These are phyloP conservation scores for Diachasmimorpha longicaudata DNA, from an alignment of 1,140 invertebrate species.

Conservation along the genomic window DNA sequence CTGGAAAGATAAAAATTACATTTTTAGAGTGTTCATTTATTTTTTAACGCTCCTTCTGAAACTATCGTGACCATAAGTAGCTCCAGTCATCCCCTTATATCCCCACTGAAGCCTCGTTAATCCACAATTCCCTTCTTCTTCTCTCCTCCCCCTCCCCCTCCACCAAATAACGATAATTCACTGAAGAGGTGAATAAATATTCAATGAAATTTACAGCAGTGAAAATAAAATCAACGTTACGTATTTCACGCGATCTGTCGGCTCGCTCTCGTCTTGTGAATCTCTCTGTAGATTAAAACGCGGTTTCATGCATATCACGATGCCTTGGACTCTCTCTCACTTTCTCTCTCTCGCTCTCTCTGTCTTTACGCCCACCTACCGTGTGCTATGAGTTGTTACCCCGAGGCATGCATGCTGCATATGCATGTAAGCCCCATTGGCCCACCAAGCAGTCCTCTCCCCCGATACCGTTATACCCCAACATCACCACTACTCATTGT, in stretches of 20 bases:
- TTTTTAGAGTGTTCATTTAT: neutral
- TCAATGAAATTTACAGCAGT: neutral
- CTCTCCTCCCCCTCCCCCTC: too few species aligned
- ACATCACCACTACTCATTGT: slow-evolving; percentile 5
- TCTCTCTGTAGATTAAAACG: slow-evolving; percentile 48
- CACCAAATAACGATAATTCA: neutral
- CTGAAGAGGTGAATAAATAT: neutral
- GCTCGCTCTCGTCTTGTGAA: slow-evolving; percentile 38
- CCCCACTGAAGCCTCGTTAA: too few species aligned
- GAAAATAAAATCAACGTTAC: neutral
- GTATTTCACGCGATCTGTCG: neutral
- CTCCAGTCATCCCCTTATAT: too few species aligned
- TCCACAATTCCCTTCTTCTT: too few species aligned
- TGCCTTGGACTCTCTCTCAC: slow-evolving; percentile 43
- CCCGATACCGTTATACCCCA: neutral
- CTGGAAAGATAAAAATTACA: slow-evolving; percentile 62
- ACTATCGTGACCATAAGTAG: too few species aligned
- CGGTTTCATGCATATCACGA: slow-evolving; percentile 52
- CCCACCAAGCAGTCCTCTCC: neutral
- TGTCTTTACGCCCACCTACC: slow-evolving; percentile 34
- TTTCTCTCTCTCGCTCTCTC: slow-evolving; percentile 47
- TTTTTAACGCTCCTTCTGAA: neutral
- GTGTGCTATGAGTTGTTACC: slow-evolving; percentile 57
- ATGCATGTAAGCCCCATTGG: slow-evolving; percentile 46
- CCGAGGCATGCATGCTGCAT: slow-evolving; percentile 56